phyloP scores from a whole-genome alignment of 2,888 invertebrate genomes.

The Monochamus alternatus region DNA sequence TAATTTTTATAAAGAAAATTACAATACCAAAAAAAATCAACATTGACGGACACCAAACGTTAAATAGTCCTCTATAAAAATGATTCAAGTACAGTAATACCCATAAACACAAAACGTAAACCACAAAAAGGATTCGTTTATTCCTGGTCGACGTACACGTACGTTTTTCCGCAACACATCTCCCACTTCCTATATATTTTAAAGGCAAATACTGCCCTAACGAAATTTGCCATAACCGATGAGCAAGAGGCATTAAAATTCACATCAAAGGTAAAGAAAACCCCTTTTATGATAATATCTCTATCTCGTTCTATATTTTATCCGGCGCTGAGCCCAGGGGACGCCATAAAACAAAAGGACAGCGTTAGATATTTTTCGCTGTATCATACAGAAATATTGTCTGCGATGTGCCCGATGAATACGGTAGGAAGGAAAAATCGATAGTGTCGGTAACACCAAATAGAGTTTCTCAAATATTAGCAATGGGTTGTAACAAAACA shows the following conservation, averaged over 20 bases:
- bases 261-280: conserved; percentile 55
- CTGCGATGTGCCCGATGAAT: conserved; percentile 44
- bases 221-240: conserved; percentile 52
- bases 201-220: conserved; percentile 45
- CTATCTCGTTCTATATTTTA: conserved; percentile 50
- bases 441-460: not conserved
- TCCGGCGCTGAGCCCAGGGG: conserved; percentile 45
- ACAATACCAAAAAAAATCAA: too few relatives aligned
- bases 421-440: conserved; percentile 4
- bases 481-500: too few relatives aligned
- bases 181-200: conserved; percentile 43
- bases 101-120: not conserved
- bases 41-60: too few relatives aligned
- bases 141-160: not conserved
- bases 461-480: not conserved
- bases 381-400: conserved; percentile 43
- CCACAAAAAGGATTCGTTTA: not conserved
- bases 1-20: too few relatives aligned
- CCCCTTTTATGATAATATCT: conserved; percentile 51
- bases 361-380: conserved; percentile 48
- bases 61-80: too few relatives aligned
- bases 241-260: conserved; percentile 54
- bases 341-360: conserved; percentile 48
- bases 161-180: conserved; percentile 37
- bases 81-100: too few relatives aligned